Evolutionary conservation across 2,888 invertebrate genomes (phyloP).

Genomic region (Coremacera marginata): DNA sequence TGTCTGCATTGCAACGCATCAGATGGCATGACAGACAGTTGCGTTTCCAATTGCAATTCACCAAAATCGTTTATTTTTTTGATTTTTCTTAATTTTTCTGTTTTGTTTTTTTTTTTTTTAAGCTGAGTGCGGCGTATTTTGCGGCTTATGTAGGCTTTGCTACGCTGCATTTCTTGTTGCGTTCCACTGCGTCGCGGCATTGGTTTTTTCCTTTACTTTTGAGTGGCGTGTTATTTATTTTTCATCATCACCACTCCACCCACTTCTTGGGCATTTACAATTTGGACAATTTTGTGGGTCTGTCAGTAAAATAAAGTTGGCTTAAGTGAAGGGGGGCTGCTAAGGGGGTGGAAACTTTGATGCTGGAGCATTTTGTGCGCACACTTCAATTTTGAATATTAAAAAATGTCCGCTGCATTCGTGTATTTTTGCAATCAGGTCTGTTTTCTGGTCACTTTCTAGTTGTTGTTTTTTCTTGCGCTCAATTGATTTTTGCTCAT

Average conservation of each 20-base stretch:
- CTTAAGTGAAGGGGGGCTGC: neutral
- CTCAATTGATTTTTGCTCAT: constrained; percentile 11
- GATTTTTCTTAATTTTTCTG: no score
- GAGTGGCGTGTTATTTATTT: neutral
- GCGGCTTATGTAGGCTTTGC: constrained; percentile 15
- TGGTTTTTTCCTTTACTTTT: neutral
- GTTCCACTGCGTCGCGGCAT: neutral
- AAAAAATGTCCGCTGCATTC: neutral
- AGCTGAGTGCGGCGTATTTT: constrained; percentile 14
- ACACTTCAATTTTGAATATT: neutral
- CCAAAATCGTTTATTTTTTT: neutral
- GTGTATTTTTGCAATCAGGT: neutral
- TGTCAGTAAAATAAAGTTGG: neutral
- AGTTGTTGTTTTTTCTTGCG: neutral
- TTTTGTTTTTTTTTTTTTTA: neutral
- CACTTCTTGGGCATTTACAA: neutral
- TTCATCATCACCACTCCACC: neutral
- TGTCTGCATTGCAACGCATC: neutral
- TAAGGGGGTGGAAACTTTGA: no score
- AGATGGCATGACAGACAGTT: neutral
- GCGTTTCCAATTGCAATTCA: constrained; percentile 1
- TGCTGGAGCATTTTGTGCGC: neutral
- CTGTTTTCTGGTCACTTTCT: neutral
- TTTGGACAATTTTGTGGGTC: neutral
- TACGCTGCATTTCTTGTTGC: constrained; percentile 9